phyloP scores from a whole-genome alignment of 2,113 vertebrate species.

The Corynorhinus townsendii region DNA sequence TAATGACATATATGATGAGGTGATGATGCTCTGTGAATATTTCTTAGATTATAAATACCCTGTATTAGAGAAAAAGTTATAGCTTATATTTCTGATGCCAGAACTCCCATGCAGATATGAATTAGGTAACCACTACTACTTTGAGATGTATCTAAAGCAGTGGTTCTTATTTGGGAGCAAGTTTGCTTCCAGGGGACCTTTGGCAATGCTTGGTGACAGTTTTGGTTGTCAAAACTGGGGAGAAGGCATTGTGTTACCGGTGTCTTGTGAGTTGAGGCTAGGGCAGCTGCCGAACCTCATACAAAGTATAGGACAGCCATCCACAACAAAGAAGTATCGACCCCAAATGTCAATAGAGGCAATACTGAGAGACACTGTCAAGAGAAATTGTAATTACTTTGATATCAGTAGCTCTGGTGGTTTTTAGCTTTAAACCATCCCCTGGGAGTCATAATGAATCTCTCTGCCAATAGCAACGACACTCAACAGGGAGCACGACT shows the following conservation, averaged over 20 bases:
- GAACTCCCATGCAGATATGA: neutral
- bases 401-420: neutral
- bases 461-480: neutral
- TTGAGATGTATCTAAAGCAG: neutral
- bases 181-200: neutral
- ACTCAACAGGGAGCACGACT: neutral
- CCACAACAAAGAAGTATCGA: neutral
- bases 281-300: neutral
- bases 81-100: neutral
- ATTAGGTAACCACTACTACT: neutral
- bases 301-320: neutral
- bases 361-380: neutral
- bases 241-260: neutral
- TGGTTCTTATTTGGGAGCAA: neutral
- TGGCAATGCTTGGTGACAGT: neutral
- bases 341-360: neutral
- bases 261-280: neutral
- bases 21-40: neutral
- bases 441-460: neutral
- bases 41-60: neutral
- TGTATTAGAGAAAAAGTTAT: neutral
- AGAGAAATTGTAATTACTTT: neutral
- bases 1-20: neutral
- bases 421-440: neutral
- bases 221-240: neutral